These are phyloP conservation scores for Moxostoma hubbsi DNA, from an alignment of 2,797 vertebrate genomes.

Conservation along the genomic window DNA sequence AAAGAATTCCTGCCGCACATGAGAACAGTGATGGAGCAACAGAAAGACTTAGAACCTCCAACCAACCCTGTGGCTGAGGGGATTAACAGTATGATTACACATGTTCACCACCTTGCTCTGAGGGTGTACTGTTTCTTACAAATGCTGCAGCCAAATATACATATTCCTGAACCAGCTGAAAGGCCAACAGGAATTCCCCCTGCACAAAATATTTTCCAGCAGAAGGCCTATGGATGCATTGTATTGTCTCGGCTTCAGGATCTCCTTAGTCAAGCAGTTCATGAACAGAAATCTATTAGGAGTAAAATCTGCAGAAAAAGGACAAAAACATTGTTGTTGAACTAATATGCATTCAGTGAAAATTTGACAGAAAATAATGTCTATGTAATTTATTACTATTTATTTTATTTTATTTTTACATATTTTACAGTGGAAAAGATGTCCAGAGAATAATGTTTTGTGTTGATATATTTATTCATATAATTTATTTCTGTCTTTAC, in stretches of 20 bases:
- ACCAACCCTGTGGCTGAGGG: slow-evolving; percentile 58
- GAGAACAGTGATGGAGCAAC: slow-evolving; percentile 74
- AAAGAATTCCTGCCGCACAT: slow-evolving; percentile 74
- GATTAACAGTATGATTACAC: slow-evolving; percentile 5
- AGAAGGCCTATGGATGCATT: slow-evolving; percentile 81
- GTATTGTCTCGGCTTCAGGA: slow-evolving; percentile 76
- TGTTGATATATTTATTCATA: slow-evolving; percentile 49
- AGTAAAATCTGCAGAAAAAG: slow-evolving; percentile 59
- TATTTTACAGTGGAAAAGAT: background rate
- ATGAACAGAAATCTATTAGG: slow-evolving; percentile 70
- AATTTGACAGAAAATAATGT: slow-evolving; percentile 20
- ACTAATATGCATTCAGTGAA: background rate
- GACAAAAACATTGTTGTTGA: slow-evolving; percentile 11
- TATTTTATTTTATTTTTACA: slow-evolving; percentile 47
- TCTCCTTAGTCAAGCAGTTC: slow-evolving; percentile 65
- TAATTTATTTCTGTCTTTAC: slow-evolving; percentile 51
- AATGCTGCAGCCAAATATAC: slow-evolving; percentile 75
- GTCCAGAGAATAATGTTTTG: background rate
- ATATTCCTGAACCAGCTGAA: slow-evolving; percentile 66
- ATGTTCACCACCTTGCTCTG: slow-evolving; percentile 49
- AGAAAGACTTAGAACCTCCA: slow-evolving; percentile 72
- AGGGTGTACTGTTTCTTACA: slow-evolving; percentile 65
- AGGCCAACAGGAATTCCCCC: slow-evolving; percentile 70
- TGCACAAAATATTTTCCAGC: slow-evolving; percentile 78
- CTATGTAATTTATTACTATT: slow-evolving; percentile 82